These are phyloP conservation scores for Colaptes auratus DNA, from an alignment of 2,113 vertebrate species.

Conservation along the genomic window DNA sequence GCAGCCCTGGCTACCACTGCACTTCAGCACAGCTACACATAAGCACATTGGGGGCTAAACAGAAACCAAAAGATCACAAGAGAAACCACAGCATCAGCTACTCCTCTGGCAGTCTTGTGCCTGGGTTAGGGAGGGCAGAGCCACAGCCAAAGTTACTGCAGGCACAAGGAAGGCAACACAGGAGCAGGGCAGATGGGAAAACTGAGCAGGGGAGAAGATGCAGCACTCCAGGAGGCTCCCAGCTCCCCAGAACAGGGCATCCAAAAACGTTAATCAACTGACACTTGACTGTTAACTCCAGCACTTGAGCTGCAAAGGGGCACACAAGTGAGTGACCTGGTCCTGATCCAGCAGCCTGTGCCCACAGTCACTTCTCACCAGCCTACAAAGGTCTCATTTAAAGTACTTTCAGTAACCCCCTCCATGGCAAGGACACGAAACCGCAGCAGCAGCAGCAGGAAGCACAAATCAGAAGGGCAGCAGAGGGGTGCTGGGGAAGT, in stretches of 20 bases:
- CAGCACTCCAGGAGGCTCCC: neutral
- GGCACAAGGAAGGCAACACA: neutral
- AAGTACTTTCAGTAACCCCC: neutral
- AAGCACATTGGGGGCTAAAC: neutral
- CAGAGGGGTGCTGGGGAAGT: neutral
- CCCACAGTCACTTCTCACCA: neutral
- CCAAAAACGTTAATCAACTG: neutral
- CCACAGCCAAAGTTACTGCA: neutral
- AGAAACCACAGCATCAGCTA: neutral
- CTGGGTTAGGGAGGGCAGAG: neutral
- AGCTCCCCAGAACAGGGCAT: neutral
- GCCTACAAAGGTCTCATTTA: neutral
- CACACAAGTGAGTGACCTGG: neutral
- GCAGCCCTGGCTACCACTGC: neutral
- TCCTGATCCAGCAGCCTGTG: neutral
- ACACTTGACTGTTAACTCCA: neutral
- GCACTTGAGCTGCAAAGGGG: neutral
- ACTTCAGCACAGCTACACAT: neutral
- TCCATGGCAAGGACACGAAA: neutral
- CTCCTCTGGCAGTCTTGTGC: neutral
- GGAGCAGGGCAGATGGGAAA: neutral
- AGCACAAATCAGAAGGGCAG: neutral
- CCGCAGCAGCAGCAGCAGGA: neutral
- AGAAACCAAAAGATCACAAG: neutral
- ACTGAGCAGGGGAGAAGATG: neutral